These are phyloP conservation scores for Tachina fera DNA, from an alignment of 2,888 invertebrate species.

Conservation along the genomic window DNA sequence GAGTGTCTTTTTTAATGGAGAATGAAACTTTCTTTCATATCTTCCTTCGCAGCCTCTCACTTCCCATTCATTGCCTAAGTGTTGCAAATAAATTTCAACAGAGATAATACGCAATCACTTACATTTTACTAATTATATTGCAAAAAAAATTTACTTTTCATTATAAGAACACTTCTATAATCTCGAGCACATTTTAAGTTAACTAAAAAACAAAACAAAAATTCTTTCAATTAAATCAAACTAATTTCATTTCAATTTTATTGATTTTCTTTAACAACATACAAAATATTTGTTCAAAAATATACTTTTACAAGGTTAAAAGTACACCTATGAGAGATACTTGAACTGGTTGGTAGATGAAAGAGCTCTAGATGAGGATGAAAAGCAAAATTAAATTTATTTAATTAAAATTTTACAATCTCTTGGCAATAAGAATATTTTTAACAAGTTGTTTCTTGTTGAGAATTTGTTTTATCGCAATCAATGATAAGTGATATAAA, in stretches of 20 bases:
- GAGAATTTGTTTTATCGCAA: background rate
- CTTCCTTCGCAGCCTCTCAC: no score
- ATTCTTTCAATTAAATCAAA: slow-evolving; percentile 5
- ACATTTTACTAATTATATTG: background rate
- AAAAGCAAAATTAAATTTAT: background rate
- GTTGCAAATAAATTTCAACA: no score
- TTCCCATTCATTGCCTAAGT: no score
- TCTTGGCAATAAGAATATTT: background rate
- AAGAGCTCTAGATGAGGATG: no score
- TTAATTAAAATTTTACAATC: slow-evolving; percentile 20
- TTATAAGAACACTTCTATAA: background rate
- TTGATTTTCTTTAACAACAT: background rate
- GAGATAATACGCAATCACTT: no score
- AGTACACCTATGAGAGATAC: background rate
- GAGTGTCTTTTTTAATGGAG: no score
- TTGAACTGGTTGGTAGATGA: background rate
- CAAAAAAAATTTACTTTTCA: slow-evolving; percentile 1
- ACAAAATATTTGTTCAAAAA: background rate
- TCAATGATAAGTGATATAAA: no score
- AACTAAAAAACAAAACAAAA: background rate
- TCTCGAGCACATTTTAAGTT: background rate
- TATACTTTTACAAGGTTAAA: background rate
- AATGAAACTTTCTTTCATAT: no score
- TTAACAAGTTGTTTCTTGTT: background rate
- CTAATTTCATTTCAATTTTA: background rate